phyloP scores from a whole-genome alignment of 2,888 invertebrate genomes.

The Camptogramma bilineatum region DNA sequence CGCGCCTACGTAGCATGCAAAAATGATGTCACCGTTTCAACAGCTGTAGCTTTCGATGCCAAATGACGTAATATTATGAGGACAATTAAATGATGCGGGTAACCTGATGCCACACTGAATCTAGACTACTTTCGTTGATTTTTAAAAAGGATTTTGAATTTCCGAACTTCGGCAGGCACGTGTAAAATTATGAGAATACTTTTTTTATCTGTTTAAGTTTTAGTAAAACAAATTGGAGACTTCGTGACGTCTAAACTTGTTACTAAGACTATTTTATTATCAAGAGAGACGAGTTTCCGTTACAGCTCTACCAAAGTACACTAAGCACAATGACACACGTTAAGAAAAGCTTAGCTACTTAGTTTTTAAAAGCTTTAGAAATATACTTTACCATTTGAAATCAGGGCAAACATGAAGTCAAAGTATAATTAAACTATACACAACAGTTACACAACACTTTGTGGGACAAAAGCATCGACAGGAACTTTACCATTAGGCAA shows the following conservation, averaged over 20 bases:
- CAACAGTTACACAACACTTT: conserved; percentile 14
- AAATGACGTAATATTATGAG: conserved; percentile 70
- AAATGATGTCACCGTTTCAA: conserved; percentile 60
- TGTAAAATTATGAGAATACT: not conserved
- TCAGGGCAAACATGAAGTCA: conserved; percentile 2
- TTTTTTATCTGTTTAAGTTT: not conserved
- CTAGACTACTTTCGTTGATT: not conserved
- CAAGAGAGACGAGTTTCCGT: not conserved
- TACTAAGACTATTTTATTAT: not conserved
- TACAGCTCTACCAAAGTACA: too few species aligned
- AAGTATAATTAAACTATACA: conserved; percentile 15
- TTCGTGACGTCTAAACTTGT: not conserved
- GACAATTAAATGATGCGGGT: conserved; percentile 44
- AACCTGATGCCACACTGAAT: conserved; percentile 13
- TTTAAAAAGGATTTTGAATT: not conserved
- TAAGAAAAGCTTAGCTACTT: not conserved
- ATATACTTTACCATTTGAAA: not conserved
- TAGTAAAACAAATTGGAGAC: not conserved
- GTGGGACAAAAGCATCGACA: conserved; percentile 9
- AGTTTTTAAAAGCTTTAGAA: not conserved
- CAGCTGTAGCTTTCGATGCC: conserved; percentile 62
- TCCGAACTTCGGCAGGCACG: not conserved
- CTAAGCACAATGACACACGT: not conserved
- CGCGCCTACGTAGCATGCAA: conserved; percentile 40
- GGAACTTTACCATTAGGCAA: conserved; percentile 18